Conservation (phyloP, 2,113 vertebrate species). For the Zosterops japonicus region DNA sequence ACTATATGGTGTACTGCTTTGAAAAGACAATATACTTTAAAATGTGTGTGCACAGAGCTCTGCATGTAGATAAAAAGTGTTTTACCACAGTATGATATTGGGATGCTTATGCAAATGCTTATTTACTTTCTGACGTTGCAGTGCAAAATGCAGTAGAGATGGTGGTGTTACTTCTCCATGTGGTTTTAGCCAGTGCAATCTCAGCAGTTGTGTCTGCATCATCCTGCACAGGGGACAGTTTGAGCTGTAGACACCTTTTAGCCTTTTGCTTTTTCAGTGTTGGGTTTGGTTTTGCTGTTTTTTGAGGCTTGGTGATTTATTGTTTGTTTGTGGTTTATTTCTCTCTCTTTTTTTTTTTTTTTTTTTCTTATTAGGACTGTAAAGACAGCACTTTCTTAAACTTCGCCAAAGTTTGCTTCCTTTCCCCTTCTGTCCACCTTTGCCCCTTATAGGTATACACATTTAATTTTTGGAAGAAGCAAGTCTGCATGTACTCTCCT, state of each 20-base stretch:
- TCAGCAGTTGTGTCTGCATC: background rate
- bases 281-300: background rate
- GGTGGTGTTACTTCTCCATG: background rate
- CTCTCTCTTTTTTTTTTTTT: background rate
- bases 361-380: background rate
- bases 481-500: background rate
- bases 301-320: background rate
- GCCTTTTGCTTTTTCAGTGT: background rate
- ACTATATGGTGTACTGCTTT: background rate
- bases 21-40: background rate
- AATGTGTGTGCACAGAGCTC: background rate
- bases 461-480: background rate
- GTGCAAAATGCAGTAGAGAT: background rate
- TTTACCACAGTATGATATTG: background rate
- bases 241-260: background rate
- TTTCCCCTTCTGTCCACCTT: background rate
- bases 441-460: background rate
- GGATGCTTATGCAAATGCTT: conserved; percentile 5
- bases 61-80: conserved; percentile 5
- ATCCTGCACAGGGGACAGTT: background rate
- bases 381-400: conserved; percentile 33
- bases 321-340: background rate
- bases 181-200: background rate
- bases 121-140: background rate
- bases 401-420: conserved; percentile 25